Evolutionary conservation across 2,888 invertebrate genomes (phyloP).

Genomic region (Limenitis camilla): DNA sequence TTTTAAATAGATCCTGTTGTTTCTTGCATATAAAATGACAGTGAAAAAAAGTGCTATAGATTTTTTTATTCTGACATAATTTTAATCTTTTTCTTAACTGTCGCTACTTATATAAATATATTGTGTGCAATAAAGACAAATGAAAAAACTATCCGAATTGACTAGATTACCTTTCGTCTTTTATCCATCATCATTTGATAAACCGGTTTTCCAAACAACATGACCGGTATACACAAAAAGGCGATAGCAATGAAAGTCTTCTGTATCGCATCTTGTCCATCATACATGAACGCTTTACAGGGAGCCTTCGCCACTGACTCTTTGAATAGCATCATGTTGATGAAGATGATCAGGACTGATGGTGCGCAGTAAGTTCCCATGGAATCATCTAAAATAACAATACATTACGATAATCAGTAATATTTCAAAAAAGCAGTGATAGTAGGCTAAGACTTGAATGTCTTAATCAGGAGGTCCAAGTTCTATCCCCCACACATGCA

Average conservation of each 20-base stretch:
- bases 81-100: no score
- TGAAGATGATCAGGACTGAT: constrained; percentile 84
- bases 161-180: constrained; percentile 44
- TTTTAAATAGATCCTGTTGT: no score
- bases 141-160: neutral
- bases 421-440: no score
- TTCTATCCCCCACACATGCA: no score
- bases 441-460: no score
- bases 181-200: constrained; percentile 70
- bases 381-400: constrained; percentile 41
- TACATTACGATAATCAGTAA: neutral
- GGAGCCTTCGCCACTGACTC: constrained; percentile 47
- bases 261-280: constrained; percentile 76
- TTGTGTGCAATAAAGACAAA: neutral
- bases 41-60: no score
- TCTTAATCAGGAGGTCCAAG: no score
- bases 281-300: constrained; percentile 76
- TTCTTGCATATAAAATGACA: no score
- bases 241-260: constrained; percentile 77
- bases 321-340: constrained; percentile 85
- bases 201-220: constrained; percentile 86
- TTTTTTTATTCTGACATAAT: no score
- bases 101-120: no score
- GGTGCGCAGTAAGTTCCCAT: constrained; percentile 79
- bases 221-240: constrained; percentile 81